Conservation (phyloP, 2,797 vertebrate species). For the Adelosebastes latens region DNA sequence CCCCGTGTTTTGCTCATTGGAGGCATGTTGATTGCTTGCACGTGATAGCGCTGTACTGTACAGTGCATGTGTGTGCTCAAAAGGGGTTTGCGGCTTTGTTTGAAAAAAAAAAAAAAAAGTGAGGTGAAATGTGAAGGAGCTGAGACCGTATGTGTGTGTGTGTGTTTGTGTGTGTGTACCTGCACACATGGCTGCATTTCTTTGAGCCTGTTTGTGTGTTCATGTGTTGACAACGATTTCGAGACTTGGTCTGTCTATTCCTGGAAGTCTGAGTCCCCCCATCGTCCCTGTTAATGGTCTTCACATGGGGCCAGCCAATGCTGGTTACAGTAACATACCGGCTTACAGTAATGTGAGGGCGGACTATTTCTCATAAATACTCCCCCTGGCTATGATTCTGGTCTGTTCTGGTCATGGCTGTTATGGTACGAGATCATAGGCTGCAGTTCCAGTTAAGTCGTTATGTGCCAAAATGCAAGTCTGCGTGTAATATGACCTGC, state of each 20-base stretch:
- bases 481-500: slow-evolving; percentile 21
- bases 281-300: slow-evolving; percentile 69
- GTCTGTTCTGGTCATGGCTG: slow-evolving; percentile 40
- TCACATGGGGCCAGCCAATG: slow-evolving; percentile 67
- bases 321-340: slow-evolving; percentile 74
- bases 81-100: slow-evolving; percentile 30
- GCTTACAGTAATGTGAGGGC: slow-evolving; percentile 76
- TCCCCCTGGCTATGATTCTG: slow-evolving; percentile 41
- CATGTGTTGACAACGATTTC: slow-evolving; percentile 54
- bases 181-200: slow-evolving; percentile 30
- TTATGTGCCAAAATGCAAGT: slow-evolving; percentile 24
- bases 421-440: slow-evolving; percentile 32
- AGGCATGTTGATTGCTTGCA: slow-evolving; percentile 59
- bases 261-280: slow-evolving; percentile 60
- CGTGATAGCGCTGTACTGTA: slow-evolving; percentile 25
- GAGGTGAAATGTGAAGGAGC: slow-evolving; percentile 7
- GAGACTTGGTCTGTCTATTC: slow-evolving; percentile 54
- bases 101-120: neutral
- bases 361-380: slow-evolving; percentile 73
- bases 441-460: slow-evolving; percentile 35
- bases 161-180: slow-evolving; percentile 5
- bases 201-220: slow-evolving; percentile 24
- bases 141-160: neutral
- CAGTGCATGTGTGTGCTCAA: slow-evolving; percentile 25
- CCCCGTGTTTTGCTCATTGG: slow-evolving; percentile 48